Evolutionary conservation across 1,140 invertebrate species (phyloP), one percentile per base, ranked within the genome.

Genomic region (Pristionchus pacificus): DNA sequence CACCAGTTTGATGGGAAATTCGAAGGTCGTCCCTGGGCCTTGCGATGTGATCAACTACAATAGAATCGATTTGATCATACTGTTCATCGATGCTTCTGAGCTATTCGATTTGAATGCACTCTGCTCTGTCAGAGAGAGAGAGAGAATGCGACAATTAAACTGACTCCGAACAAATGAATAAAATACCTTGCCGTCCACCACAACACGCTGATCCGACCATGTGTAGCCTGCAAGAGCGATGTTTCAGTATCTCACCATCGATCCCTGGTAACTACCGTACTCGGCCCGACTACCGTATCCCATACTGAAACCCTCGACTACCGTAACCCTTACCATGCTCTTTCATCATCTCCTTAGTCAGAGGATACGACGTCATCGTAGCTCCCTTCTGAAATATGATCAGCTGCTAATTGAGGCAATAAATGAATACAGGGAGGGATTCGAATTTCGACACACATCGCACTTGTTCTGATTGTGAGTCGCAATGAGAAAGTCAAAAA

Each of bases 1-100:
- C n/a, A n/a, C n/a, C n/a, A n/a, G n/a, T n/a, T n/a, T 89, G 14
- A 98, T 84, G 14, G 90, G 93, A 86, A 98, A 98, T 80, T 92
- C 91, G 84, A 92, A 92, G 1, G 92, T 89, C 29, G 95, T 98
- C 59, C 92, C 95, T 2, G 96, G 95, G 25, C 92, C 93, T 80
- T 91, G 88, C 77, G 93, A 96, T 0, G 95, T 98, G 24, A 98
- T 91, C 1, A 98, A 80, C 74, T 95, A 91, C n/a, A 25, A 86
- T 87, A 87, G 60, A 24, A 49, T 49, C 6, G 19, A 19, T 49
- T 10, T 19, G 6, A 10, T 49, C 38, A 49, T n/a, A n/a, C n/a
- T n/a, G n/a, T n/a, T n/a, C n/a, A n/a, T n/a, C n/a, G n/a, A n/a
- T n/a, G n/a, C n/a, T n/a, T n/a, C n/a, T n/a, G n/a, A n/a, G n/a